Evolutionary conservation across 2,888 invertebrate genomes (phyloP).

Genomic region (Cheilosia scutellata): DNA sequence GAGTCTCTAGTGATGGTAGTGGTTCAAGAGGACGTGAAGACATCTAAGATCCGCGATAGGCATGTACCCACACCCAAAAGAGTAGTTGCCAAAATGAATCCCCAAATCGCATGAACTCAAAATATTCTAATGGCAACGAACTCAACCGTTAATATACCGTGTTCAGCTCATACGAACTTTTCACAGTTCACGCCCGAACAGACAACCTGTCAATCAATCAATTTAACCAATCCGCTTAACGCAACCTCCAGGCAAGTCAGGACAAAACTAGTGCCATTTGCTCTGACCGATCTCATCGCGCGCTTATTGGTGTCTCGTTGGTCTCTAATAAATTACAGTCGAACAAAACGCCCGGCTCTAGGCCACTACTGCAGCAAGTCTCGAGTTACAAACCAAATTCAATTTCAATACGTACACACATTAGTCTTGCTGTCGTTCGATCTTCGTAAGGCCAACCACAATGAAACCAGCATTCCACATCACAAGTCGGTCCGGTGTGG

Average conservation of each 20-base stretch:
- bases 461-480: constrained; percentile 23
- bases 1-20: no score
- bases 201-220: constrained; percentile 8
- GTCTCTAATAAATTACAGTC: constrained; percentile 46
- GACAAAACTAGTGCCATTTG: constrained; percentile 14
- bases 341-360: constrained; percentile 42
- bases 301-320: constrained; percentile 42
- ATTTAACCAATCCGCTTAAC: constrained; percentile 7
- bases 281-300: constrained; percentile 17
- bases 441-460: constrained; percentile 28
- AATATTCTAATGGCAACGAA: no score
- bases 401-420: constrained; percentile 38
- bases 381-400: constrained; percentile 43
- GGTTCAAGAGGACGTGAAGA: no score
- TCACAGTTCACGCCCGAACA: no score
- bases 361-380: constrained; percentile 41
- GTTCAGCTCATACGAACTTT: no score
- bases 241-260: not conserved
- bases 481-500: constrained; percentile 5
- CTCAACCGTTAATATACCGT: no score
- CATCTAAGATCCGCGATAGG: no score
- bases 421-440: constrained; percentile 33
- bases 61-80: no score
- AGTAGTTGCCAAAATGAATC: no score
- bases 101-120: no score